These are phyloP conservation scores for Syngnathus floridae DNA, from an alignment of 2,113 vertebrate species.

Conservation along the genomic window DNA sequence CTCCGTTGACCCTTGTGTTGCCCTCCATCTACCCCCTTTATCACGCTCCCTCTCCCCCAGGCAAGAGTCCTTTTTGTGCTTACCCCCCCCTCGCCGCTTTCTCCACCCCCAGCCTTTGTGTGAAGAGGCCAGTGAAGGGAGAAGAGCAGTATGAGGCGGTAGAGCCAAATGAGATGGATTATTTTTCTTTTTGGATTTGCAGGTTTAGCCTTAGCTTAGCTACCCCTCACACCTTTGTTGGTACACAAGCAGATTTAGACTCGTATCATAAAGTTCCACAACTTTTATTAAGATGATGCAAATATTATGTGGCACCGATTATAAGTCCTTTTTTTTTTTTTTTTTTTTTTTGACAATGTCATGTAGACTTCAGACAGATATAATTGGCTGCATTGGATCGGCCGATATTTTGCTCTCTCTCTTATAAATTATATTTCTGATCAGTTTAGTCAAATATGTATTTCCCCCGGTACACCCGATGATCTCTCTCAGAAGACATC, in stretches of 20 bases:
- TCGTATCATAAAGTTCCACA: neutral
- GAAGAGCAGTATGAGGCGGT: constrained; percentile 13
- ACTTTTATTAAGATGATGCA: neutral
- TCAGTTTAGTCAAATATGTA: neutral
- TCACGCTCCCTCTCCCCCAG: constrained; percentile 38
- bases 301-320: neutral
- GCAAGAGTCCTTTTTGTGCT: constrained; percentile 60
- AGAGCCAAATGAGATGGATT: constrained; percentile 23
- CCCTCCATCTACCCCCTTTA: constrained; percentile 34
- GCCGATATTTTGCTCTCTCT: no score
- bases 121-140: constrained; percentile 62
- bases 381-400: no score
- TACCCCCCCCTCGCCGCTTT: constrained; percentile 20
- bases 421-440: neutral
- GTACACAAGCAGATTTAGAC: neutral
- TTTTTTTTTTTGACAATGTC: neutral
- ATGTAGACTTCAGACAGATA: no score
- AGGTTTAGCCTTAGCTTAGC: neutral
- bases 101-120: constrained; percentile 49
- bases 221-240: neutral
- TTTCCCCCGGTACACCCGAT: neutral
- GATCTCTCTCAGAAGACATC: no score
- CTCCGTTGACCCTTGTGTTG: constrained; percentile 55
- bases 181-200: constrained; percentile 2
- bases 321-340: neutral